These are phyloP conservation scores for Microchrysa polita DNA, from an alignment of 2,888 invertebrate species.

Conservation along the genomic window DNA sequence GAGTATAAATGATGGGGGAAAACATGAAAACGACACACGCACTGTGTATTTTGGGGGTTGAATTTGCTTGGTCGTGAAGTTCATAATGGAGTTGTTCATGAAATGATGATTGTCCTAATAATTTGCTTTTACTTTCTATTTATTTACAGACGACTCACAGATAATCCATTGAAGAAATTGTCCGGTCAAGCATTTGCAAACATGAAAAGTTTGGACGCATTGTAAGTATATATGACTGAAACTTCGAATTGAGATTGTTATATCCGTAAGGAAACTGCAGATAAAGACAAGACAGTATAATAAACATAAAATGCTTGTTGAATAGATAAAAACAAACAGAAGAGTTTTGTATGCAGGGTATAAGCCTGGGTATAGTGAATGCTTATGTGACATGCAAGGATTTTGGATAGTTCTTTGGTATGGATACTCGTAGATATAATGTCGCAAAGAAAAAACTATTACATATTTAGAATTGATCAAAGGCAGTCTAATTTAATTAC, in stretches of 20 bases:
- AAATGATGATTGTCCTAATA: constrained; percentile 33
- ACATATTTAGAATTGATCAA: too few relatives aligned
- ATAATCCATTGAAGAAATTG: constrained; percentile 65
- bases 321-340: constrained; percentile 12
- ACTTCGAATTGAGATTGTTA: too few relatives aligned
- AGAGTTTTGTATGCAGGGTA: too few relatives aligned
- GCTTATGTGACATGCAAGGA: too few relatives aligned
- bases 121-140: constrained; percentile 39
- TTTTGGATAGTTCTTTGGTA: too few relatives aligned
- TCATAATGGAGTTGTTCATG: background rate
- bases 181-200: constrained; percentile 63
- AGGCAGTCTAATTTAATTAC: too few relatives aligned
- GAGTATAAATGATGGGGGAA: too few relatives aligned
- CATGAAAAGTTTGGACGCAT: constrained; percentile 63
- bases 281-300: too few relatives aligned
- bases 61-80: background rate
- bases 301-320: background rate
- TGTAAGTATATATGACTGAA: constrained; percentile 66
- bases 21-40: background rate
- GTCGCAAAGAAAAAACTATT: too few relatives aligned
- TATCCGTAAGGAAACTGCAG: too few relatives aligned
- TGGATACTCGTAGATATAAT: too few relatives aligned
- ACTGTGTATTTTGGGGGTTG: background rate
- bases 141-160: constrained; percentile 64
- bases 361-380: too few relatives aligned